Evolutionary conservation across 35 echinoderm and acorn worm species (phyloP).

Genomic region (Ophiothrix spiculata): DNA sequence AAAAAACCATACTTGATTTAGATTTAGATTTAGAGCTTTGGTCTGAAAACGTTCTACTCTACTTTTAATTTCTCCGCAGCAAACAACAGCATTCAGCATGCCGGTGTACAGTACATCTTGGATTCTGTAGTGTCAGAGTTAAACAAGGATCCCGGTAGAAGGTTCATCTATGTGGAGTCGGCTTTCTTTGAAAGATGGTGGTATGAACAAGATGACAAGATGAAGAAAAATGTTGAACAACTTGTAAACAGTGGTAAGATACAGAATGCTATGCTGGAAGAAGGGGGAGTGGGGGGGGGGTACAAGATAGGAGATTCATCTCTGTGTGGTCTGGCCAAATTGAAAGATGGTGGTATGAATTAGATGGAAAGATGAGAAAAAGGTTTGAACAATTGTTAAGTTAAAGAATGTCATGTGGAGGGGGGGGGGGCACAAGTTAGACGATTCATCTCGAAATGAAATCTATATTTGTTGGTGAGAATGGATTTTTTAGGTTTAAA

Average conservation of each 20-base stretch:
- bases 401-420: no score
- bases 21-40: neutral
- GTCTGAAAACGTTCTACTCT: neutral
- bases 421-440: no score
- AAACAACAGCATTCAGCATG: conserved; percentile 94
- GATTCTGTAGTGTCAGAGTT: conserved; percentile 83
- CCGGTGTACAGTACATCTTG: conserved; percentile 95
- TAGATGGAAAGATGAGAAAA: no score
- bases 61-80: conserved; percentile 20
- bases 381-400: no score
- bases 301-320: no score
- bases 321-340: no score
- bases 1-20: neutral
- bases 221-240: conserved; percentile 45
- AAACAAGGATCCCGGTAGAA: conserved; percentile 61
- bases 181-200: conserved; percentile 95
- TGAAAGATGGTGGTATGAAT: no score
- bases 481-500: no score
- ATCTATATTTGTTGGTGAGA: no score
- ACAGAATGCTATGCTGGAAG: no score
- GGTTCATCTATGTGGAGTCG: conserved; percentile 91
- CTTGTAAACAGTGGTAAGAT: conserved; percentile 76
- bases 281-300: no score
- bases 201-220: conserved; percentile 69
- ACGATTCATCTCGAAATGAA: no score